Base-by-base conservation (phyloP, 2,797 vertebrate species). In the Tinamus major region DNA sequence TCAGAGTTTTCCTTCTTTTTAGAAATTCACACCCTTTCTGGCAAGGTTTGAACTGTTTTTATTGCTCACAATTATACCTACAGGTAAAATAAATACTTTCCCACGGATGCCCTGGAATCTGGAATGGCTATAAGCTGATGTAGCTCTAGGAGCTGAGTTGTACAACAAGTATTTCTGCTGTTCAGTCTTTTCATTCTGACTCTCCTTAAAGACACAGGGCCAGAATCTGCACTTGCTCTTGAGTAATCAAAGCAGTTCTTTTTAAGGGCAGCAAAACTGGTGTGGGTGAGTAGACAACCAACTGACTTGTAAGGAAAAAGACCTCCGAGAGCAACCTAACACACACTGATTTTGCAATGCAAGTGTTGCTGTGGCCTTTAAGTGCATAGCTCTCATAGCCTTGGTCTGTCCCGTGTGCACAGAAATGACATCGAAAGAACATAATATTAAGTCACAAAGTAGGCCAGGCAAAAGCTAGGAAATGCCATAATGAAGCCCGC, bases 41-140 rank as follows among this genome's bases (percentile, higher is more conserved):
- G 97, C 97, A 97, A 89, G 91, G 94, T 37, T 74, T 70, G 93
- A 97, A 87, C 85, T 93, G 96, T 87, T 97, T 97, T 97, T 97
- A 97, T 95, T 97, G 95, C 96, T 95, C 81, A 90, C 97, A 97
- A 97, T 97, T 97, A 97, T 95, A 97, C 94, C 96, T 97, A 96
- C 96, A 97, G 95, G 97, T 97, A 97, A 97, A 97, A 97, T 83
- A 96, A 97, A 97, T 97, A 97, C 97, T 97, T 97, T 97, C 97
- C 97, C 97, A 97, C 96, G 97, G 97, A 96, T 97, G 85, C 24
- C 4, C 78, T 96, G 96, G 94, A 96, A 95, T 96, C 96, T n/a
- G 6, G 90, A 91, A 90, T 74, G 83, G 92, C 90, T 92, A 67
- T 95, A 64, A 84, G 89, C 95, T 91, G 68, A 94, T 94, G 94